Base-by-base conservation (phyloP, 2,888 invertebrate species). In the Amphiduros pacificus region DNA sequence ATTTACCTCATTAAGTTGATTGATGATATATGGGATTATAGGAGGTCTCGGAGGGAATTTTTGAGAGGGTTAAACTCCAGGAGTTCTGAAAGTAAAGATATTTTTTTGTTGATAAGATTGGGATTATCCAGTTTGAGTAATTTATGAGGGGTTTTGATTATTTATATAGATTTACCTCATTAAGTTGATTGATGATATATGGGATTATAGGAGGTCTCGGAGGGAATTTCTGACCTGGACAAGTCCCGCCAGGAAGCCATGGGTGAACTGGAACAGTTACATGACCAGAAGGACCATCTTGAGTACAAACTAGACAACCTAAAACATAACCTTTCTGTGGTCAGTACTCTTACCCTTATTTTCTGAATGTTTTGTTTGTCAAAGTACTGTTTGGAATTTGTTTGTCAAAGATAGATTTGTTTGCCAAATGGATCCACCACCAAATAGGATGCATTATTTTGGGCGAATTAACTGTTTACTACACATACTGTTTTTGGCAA, bases 231-330 rank as follows among this genome's bases (percentile, higher is more conserved):
- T 22, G 66, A 68, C 24, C 40, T 68, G 41, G 57, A 66, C 31
- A 54, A 49, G 11, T 61, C 57, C 1, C 59, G 62, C 22, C 44
- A 54, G 24, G 66, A 68, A 17, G 55, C 61, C 1, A 58, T 41
- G 17, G 40, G 24, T 2, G 66, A 68, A 31, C 49, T 68, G 53
- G 60, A 62, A 22, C 51, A 67, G 28, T 53, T 68, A n/a, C 56
- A 63, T 26, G 61, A 59, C 22, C 68, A 68, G 50, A 68, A 68
- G 51, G 60, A 61, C 20, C 17, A 62, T 22, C 31, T 66, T 14
- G 55, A 64, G 44, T 29, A 24, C 11, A 61, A 64, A 32, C 60
- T 66, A 27, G 29, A 53, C 4, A 28, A 32, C 22, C 62, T 66
- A 31, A 66, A 62, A 54, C 52, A 66, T 29, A 64, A 54, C 60